These are phyloP conservation scores for Baryphthengus martii DNA, from an alignment of 2,113 vertebrate genomes.

Conservation along the genomic window DNA sequence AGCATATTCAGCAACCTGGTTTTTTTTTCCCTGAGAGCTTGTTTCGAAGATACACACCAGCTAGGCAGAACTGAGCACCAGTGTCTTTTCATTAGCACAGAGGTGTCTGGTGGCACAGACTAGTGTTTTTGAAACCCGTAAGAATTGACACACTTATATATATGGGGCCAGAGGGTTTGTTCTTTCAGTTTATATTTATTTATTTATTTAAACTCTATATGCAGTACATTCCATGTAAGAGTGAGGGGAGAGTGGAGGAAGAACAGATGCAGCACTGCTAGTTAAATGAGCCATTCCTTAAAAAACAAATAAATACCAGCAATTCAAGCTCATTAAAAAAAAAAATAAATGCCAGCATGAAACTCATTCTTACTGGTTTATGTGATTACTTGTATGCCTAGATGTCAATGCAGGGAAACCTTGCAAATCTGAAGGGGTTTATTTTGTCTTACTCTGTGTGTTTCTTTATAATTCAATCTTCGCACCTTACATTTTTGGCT, in stretches of 20 bases:
- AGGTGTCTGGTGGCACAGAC: neutral
- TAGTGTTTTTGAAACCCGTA: neutral
- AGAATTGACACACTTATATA: neutral
- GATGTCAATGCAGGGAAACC: neutral
- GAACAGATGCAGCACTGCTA: neutral
- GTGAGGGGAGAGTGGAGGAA: neutral
- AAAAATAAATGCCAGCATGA: neutral
- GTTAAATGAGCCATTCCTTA: slow-evolving; percentile 18
- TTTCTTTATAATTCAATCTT: neutral
- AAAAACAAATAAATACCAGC: neutral
- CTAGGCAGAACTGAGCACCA: neutral
- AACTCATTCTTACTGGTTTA: neutral
- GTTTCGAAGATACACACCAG: neutral
- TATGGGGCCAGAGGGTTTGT: neutral
- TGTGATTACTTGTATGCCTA: neutral
- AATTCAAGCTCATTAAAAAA: neutral
- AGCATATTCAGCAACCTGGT: neutral
- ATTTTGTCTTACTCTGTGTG: neutral
- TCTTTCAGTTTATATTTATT: neutral
- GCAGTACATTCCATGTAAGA: neutral
- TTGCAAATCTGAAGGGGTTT: neutral
- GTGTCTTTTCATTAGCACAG: neutral
- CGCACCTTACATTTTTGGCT: neutral
- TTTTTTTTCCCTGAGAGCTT: neutral
- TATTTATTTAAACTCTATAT: neutral